Evolutionary conservation across 2,113 vertebrate genomes (phyloP), one percentile per base, ranked within the genome.

Genomic region (Sorex fumeus): DNA sequence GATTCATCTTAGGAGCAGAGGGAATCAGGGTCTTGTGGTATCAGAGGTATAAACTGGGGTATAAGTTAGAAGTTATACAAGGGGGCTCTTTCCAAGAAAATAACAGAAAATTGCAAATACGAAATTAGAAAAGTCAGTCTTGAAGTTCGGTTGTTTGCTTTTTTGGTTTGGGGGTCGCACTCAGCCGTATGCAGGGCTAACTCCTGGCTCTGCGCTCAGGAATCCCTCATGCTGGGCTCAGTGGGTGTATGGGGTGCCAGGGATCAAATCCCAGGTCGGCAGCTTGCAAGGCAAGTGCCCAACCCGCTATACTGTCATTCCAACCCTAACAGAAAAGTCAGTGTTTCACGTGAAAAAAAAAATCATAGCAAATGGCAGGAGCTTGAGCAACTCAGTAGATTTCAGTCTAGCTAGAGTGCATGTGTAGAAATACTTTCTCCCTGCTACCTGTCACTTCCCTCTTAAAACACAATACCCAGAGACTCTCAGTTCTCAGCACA

Each of bases 321-420:
- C 47, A 50, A 9, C 47, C 2, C 40, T 12, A 50, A 9, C 13
- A 50, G 18, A n/a, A 71, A 18, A 62, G 27, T 60, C 15, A n/a
- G 30, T 91, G 34, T 67, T 87, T 94, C 47, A 27, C 69, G 28
- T 57, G 12, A 78, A 66, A 84, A 92, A 84, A 92, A 91, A 76
- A 69, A 74, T 30, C 57, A 47, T 28, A 93, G 28, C 45, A 87
- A 40, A 90, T 50, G 25, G 60, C 18, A 15, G 19, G 18, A 62
- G 15, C 60, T 62, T 25, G 25, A 25, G 18, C 60, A 62, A 69
- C 27, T 84, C 23, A 69, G 87, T 78, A 86, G 28, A 90, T 0
- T 72, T 60, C 23, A 4, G 19, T 89, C 79, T 50, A 27, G 36
- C 27, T 43, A 34, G 60, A 75, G 50, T 76, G 40, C 43, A 69